These are phyloP conservation scores for Acleris cristana DNA, from an alignment of 2,888 invertebrate species.

Conservation along the genomic window DNA sequence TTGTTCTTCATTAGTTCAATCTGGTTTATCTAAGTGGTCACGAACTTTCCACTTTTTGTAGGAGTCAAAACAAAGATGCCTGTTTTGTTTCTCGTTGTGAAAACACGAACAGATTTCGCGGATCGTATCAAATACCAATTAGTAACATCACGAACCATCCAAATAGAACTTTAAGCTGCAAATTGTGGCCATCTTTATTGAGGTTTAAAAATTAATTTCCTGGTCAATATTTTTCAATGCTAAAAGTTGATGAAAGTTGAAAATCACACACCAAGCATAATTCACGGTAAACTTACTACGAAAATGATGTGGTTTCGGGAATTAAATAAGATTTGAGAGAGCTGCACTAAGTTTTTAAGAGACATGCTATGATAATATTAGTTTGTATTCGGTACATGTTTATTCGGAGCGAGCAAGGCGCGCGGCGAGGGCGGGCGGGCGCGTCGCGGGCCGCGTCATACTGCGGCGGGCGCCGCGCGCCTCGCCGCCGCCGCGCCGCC, in stretches of 20 bases:
- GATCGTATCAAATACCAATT: no score
- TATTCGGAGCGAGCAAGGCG: constrained; percentile 44
- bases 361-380: constrained; percentile 47
- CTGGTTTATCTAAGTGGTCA: not conserved
- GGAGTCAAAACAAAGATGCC: not conserved
- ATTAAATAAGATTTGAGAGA: constrained; percentile 20
- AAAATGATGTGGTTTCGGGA: constrained; percentile 12
- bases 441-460: constrained; percentile 73
- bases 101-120: not conserved
- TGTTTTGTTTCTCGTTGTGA: not conserved
- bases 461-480: constrained; percentile 68
- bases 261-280: constrained; percentile 24
- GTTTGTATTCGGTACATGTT: constrained; percentile 39
- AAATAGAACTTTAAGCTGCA: no score
- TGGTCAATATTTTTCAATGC: constrained; percentile 1
- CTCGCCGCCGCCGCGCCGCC: constrained; percentile 55
- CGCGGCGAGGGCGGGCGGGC: constrained; percentile 60
- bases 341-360: constrained; percentile 25
- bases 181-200: not conserved
- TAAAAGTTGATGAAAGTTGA: constrained; percentile 1
- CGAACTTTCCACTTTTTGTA: not conserved
- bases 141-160: no score
- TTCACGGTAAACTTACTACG: constrained; percentile 20
- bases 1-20: constrained; percentile 8
- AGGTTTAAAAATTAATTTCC: not conserved